These are phyloP conservation scores for Stichodactyla helianthus DNA, from an alignment of 64 coral and sea anemone genomes.

Conservation along the genomic window DNA sequence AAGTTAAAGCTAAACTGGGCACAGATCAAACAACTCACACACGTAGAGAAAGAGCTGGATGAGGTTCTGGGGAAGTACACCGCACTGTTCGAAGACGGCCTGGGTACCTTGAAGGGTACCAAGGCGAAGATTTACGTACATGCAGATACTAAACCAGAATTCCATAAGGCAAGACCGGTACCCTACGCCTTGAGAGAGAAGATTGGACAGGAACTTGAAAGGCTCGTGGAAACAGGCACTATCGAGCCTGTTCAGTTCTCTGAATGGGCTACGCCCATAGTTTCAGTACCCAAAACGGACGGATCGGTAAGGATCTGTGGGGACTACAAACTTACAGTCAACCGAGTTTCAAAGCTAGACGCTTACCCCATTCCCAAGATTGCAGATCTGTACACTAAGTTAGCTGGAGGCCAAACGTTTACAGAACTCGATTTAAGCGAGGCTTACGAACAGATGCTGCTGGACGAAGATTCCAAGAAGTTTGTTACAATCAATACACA, in stretches of 20 bases:
- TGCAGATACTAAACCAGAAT: neutral
- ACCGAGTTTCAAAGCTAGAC: slow-evolving; percentile 16
- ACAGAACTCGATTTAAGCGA: slow-evolving; percentile 38
- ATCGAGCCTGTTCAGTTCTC: no score
- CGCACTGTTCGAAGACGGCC: neutral
- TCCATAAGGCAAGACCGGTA: neutral
- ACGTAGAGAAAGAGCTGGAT: neutral
- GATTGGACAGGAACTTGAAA: no score
- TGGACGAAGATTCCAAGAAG: no score
- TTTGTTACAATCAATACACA: no score
- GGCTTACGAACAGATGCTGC: slow-evolving; percentile 57
- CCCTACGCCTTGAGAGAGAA: no score
- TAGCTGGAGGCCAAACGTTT: slow-evolving; percentile 31
- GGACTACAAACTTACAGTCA: no score
- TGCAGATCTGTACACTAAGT: slow-evolving; percentile 43
- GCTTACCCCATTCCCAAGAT: slow-evolving; percentile 64
- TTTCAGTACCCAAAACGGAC: no score
- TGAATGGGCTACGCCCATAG: no score
- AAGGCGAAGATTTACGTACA: slow-evolving; percentile 7
- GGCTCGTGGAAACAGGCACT: no score
- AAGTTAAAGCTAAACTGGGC: neutral
- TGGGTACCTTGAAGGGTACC: neutral
- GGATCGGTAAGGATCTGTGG: no score
- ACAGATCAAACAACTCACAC: neutral
- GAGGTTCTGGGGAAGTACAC: slow-evolving; percentile 12